Evolutionary conservation across 2,113 vertebrate species (phyloP).

Genomic region (Sterrhoptilus dennistouni): DNA sequence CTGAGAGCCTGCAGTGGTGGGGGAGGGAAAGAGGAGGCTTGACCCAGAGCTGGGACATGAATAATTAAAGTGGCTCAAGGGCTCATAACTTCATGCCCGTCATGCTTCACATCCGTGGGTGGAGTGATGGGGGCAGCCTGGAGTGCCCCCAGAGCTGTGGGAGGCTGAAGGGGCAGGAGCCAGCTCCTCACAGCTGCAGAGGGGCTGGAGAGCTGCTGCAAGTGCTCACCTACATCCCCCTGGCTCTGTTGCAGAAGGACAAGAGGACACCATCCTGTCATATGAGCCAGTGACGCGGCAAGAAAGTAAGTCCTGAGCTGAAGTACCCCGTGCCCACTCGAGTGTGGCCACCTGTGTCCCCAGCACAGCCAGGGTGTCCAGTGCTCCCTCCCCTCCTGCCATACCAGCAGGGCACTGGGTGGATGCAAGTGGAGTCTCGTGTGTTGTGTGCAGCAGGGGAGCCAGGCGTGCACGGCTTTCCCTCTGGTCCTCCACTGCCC

Average conservation of each 20-base stretch:
- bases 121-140: not conserved
- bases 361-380: accelerated
- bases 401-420: accelerated
- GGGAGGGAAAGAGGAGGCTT: not conserved
- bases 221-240: not conserved
- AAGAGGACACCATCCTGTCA: constrained; percentile 96
- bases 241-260: constrained; percentile 86
- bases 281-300: constrained; percentile 96
- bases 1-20: accelerated
- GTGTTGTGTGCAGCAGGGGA: not conserved
- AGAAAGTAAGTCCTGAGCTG: constrained; percentile 88
- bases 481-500: not conserved
- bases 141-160: not conserved
- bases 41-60: not conserved
- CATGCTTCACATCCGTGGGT: not conserved
- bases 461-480: accelerated
- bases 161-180: not conserved
- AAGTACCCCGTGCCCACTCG: accelerated
- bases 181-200: not conserved
- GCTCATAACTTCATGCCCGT: not conserved
- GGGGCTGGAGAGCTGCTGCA: not conserved
- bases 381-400: not conserved
- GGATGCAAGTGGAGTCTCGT: not conserved
- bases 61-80: not conserved
- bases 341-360: not conserved